Evolutionary conservation across 1,140 invertebrate genomes (phyloP).

Genomic region (Drosophila lini): DNA sequence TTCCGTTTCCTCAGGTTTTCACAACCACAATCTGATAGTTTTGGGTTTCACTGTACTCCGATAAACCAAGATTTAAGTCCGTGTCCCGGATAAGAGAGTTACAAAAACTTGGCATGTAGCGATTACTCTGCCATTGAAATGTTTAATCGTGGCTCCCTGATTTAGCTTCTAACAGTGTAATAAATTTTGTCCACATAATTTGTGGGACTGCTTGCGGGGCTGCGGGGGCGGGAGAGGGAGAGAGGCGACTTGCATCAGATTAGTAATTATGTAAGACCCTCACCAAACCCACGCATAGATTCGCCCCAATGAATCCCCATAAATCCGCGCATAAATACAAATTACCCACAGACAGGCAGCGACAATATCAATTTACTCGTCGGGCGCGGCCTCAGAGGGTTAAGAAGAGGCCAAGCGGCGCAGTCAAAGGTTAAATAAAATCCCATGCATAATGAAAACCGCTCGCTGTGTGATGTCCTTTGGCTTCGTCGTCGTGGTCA

Average conservation of each 20-base stretch:
- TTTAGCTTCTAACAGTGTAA: conserved; percentile 56
- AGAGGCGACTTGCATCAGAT: conserved; percentile 58
- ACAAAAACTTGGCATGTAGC: conserved; percentile 5
- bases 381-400: conserved; percentile 19
- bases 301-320: conserved; percentile 45
- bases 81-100: neutral
- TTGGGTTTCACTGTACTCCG: neutral
- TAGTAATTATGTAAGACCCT: conserved; percentile 69
- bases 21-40: neutral
- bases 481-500: conserved; percentile 47
- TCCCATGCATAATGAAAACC: conserved; percentile 74
- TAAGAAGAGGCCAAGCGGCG: conserved; percentile 17
- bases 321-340: conserved; percentile 82
- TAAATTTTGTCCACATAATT: conserved; percentile 71
- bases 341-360: conserved; percentile 52
- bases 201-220: conserved; percentile 24
- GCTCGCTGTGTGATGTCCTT: conserved; percentile 28
- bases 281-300: conserved; percentile 20
- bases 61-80: neutral
- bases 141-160: conserved; percentile 27
- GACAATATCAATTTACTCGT: conserved; percentile 70
- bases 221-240: neutral
- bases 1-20: neutral
- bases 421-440: conserved; percentile 80
- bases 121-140: conserved; percentile 17